phyloP scores from a whole-genome alignment of 2,888 invertebrate species.

The Apamea anceps region DNA sequence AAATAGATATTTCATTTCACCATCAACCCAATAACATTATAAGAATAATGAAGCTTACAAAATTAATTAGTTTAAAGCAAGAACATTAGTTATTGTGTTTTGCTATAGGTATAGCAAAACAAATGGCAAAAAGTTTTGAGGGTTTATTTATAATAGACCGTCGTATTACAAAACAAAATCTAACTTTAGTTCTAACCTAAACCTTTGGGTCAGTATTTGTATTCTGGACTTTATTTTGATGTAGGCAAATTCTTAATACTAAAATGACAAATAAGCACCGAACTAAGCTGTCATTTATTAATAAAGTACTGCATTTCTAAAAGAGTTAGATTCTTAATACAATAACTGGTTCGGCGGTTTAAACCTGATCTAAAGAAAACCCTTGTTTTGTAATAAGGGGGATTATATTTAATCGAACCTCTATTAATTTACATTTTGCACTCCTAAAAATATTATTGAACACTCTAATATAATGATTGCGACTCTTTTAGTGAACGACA shows the following conservation, averaged over 20 bases:
- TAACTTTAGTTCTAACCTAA: neutral
- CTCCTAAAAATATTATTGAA: neutral
- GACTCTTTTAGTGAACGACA: neutral
- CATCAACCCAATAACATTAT: neutral
- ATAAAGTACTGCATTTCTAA: too few relatives aligned
- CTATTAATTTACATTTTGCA: neutral
- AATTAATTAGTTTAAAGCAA: neutral
- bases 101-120: neutral
- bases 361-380: too few relatives aligned
- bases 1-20: slow-evolving; percentile 38
- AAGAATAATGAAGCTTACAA: neutral
- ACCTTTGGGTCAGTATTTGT: neutral
- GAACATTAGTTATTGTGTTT: neutral
- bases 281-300: too few relatives aligned
- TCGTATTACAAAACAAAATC: neutral
- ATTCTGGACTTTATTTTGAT: too few relatives aligned
- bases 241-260: too few relatives aligned
- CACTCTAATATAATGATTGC: neutral
- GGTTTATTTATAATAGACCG: neutral
- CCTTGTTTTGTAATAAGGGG: too few relatives aligned
- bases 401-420: neutral
- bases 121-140: neutral
- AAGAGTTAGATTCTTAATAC: too few relatives aligned
- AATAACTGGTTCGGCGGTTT: too few relatives aligned
- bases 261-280: too few relatives aligned